Percentiles rank a stretch among this genome's conserved stretches.
These are phyloP conservation scores for Pelecanoides urinatrix DNA, from an alignment of 2,113 vertebrate species.

Conservation along the genomic window DNA sequence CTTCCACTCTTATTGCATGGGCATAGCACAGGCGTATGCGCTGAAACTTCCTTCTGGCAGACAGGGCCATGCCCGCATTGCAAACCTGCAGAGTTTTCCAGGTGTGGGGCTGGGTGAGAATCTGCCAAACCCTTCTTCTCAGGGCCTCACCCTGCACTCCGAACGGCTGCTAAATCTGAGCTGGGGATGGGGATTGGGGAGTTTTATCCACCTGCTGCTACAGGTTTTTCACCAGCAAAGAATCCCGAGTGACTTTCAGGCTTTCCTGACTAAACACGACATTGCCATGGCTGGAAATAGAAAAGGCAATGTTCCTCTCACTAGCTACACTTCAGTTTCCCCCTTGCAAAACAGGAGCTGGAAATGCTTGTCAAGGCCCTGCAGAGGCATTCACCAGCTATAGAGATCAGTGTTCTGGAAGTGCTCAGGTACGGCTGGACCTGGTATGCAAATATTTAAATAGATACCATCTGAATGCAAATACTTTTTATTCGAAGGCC, in stretches of 20 bases:
- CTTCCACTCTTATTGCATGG: background rate
- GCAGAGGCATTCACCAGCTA: background rate
- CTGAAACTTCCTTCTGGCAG: conserved; percentile 24
- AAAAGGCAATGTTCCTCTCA: background rate
- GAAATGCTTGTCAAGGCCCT: background rate
- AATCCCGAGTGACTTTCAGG: background rate
- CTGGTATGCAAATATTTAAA: conserved; percentile 26
- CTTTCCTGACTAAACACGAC: background rate
- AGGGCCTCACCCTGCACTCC: background rate
- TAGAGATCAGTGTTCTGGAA: background rate
- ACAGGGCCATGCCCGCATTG: background rate
- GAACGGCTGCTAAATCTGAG: background rate
- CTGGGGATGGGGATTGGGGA: too few species aligned
- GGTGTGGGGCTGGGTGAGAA: background rate
- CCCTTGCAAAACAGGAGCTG: background rate
- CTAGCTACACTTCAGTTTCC: background rate
- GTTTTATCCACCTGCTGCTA: background rate
- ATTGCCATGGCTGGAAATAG: rapidly evolving
- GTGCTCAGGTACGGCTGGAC: background rate
- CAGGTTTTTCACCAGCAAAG: background rate
- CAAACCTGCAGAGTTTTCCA: background rate
- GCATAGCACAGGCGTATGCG: background rate
- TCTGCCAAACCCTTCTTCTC: background rate
- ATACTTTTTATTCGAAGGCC: background rate
- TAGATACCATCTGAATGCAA: conserved; percentile 36